These are phyloP conservation scores for Illadopsis cleaveri DNA, from an alignment of 2,113 vertebrate genomes.

Conservation along the genomic window DNA sequence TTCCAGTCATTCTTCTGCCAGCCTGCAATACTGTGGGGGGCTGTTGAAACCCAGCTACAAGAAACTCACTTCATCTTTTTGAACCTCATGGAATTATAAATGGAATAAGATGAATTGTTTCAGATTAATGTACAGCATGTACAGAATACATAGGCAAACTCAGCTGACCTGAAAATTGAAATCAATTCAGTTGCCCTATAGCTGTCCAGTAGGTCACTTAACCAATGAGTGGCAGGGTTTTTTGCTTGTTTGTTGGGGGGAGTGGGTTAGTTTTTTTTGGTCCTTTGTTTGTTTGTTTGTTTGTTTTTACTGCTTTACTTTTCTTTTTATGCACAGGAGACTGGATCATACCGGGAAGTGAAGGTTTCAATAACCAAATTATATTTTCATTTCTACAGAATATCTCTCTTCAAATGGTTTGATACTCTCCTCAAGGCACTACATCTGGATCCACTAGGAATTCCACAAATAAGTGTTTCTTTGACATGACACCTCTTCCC, in stretches of 20 bases:
- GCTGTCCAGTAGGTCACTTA: background rate
- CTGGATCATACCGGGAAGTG: background rate
- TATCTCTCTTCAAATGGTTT: background rate
- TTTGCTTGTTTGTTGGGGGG: background rate
- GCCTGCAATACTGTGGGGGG: too few species aligned
- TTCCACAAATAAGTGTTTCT: background rate
- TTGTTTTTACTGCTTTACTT: background rate
- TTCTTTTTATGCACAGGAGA: background rate
- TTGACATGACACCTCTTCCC: background rate
- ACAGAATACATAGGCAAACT: background rate
- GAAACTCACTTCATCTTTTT: background rate
- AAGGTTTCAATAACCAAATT: background rate
- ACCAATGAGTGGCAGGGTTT: accelerated
- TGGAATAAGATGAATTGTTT: background rate
- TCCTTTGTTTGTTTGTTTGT: background rate
- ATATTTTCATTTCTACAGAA: background rate
- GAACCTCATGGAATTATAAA: background rate
- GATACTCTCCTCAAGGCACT: background rate
- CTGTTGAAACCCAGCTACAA: background rate
- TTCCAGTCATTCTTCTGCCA: background rate
- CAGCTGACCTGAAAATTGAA: background rate
- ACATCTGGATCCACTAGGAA: background rate
- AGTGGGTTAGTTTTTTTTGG: accelerated
- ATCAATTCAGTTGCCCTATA: background rate
- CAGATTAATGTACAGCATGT: background rate